Evolutionary conservation across 2,888 invertebrate species (phyloP).

Genomic region (Anticlea derivata): DNA sequence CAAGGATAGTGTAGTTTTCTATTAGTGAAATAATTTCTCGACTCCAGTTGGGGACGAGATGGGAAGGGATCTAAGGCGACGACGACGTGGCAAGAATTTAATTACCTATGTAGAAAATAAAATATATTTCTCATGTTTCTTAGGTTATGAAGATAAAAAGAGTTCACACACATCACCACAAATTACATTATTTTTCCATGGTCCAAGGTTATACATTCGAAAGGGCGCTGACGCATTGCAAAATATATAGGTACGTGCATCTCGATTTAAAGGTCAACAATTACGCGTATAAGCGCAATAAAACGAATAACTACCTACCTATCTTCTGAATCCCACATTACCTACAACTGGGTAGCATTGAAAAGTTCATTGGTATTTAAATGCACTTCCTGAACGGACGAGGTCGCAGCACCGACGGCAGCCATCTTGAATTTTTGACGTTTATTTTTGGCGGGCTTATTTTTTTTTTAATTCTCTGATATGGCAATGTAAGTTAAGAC

Average conservation of each 20-base stretch:
- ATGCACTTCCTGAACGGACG: constrained; percentile 75
- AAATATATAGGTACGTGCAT: constrained; percentile 45
- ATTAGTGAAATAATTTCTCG: too few species aligned
- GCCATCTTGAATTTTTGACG: constrained; percentile 79
- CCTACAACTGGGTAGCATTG: constrained; percentile 73
- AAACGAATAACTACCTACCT: constrained; percentile 26
- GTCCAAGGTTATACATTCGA: constrained; percentile 53
- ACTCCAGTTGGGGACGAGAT: too few species aligned
- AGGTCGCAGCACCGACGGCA: constrained; percentile 65
- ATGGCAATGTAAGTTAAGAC: constrained; percentile 49
- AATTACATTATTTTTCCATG: constrained; percentile 40
- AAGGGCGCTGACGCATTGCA: constrained; percentile 49
- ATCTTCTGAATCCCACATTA: constrained; percentile 29
- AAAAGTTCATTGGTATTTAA: constrained; percentile 80
- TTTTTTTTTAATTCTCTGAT: constrained; percentile 50
- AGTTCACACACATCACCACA: constrained; percentile 3
- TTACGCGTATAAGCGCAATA: constrained; percentile 44
- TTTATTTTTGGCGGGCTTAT: constrained; percentile 79
- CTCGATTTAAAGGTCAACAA: constrained; percentile 58
- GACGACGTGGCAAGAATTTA: too few species aligned
- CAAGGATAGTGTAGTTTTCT: too few species aligned
- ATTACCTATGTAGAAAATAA: too few species aligned
- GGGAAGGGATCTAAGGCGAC: too few species aligned
- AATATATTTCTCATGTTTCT: too few species aligned
- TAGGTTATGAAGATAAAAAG: too few species aligned